Percentiles rank a stretch among this genome's conserved stretches.
Conservation (phyloP, 2,888 invertebrate species). For the Panorpa germanica region DNA sequence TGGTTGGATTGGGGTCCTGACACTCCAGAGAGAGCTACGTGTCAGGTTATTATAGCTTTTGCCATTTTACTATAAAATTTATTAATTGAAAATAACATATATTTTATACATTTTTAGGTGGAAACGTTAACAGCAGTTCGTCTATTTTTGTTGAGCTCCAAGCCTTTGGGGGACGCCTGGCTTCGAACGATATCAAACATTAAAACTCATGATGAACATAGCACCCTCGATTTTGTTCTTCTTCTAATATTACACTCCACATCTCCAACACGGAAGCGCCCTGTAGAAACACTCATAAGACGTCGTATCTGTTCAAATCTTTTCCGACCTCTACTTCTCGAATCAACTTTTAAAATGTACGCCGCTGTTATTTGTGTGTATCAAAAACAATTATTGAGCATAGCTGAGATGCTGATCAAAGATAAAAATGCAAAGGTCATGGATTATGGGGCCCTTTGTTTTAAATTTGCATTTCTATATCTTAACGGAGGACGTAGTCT, state of each 20-base stretch:
- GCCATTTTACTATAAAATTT: too few relatives aligned
- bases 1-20: too few relatives aligned
- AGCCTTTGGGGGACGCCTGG: constrained; percentile 34
- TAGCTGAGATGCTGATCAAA: constrained; percentile 32
- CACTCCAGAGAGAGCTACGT: too few relatives aligned
- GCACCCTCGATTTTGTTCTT: constrained; percentile 47
- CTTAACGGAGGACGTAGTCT: too few relatives aligned
- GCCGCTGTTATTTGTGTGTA: constrained; percentile 32
- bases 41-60: too few relatives aligned
- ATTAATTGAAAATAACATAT: too few relatives aligned
- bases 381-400: constrained; percentile 31
- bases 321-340: constrained; percentile 34
- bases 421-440: constrained; percentile 27
- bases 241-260: constrained; percentile 42
- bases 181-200: constrained; percentile 32
- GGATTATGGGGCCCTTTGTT: constrained; percentile 34
- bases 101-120: too few relatives aligned
- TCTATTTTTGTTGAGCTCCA: too few relatives aligned
- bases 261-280: constrained; percentile 35
- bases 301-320: constrained; percentile 39
- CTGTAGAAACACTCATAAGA: constrained; percentile 39
- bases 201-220: constrained; percentile 30
- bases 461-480: constrained; percentile 33
- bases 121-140: too few relatives aligned
- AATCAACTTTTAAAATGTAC: constrained; percentile 33